phyloP scores from a whole-genome alignment of 2,113 vertebrate species.

The Mugil cephalus region DNA sequence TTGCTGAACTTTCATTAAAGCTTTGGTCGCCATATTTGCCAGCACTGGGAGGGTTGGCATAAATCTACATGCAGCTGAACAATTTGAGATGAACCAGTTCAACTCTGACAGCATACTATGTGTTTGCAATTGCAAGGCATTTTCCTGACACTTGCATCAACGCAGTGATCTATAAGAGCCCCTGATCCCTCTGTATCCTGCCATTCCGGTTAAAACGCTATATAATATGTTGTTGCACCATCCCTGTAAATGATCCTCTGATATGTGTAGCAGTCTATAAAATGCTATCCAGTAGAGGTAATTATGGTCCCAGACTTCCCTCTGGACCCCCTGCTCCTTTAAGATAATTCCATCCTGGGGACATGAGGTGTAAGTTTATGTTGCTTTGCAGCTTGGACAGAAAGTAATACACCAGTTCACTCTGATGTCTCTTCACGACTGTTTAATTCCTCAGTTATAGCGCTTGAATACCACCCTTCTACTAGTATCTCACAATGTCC shows the following conservation, averaged over 20 bases:
- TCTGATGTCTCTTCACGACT: conserved; percentile 27
- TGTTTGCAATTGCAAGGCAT: background rate
- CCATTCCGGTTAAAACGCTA: too few species aligned
- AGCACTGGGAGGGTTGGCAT: background rate
- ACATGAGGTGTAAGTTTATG: background rate
- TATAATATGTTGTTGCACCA: too few species aligned
- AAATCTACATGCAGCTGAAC: background rate
- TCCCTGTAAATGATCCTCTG: too few species aligned
- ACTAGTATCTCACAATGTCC: conserved; percentile 54
- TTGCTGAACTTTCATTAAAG: background rate
- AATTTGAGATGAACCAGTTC: background rate
- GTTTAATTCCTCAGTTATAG: conserved; percentile 42
- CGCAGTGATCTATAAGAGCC: too few species aligned
- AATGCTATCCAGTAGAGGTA: too few species aligned
- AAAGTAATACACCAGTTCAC: conserved; percentile 44
- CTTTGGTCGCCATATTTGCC: background rate
- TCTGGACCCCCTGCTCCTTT: too few species aligned
- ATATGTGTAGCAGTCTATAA: too few species aligned
- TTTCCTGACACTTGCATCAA: background rate
- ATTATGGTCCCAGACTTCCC: background rate
- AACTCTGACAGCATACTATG: background rate
- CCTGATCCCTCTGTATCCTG: too few species aligned
- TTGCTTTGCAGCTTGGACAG: conserved; percentile 59
- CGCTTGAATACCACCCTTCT: conserved; percentile 35
- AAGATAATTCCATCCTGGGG: too few species aligned